A percentile compares a stretch with the other conserved stretches of the same genome.
These are phyloP conservation scores for Tenodera sinensis DNA, from an alignment of 2,888 invertebrate genomes.

Conservation along the genomic window DNA sequence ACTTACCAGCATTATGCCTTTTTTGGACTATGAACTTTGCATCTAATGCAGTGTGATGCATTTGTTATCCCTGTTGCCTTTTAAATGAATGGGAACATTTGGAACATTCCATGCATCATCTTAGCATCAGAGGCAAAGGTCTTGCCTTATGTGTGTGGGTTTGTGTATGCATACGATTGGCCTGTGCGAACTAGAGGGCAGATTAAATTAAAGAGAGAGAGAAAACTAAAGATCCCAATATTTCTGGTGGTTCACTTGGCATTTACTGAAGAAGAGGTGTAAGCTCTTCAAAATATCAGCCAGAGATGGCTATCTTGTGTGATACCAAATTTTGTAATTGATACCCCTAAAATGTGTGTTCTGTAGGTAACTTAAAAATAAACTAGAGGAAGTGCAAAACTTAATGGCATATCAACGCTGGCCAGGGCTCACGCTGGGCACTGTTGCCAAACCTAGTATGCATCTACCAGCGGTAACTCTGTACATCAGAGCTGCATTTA, in stretches of 20 bases:
- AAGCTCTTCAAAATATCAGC: not conserved
- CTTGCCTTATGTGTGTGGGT: not conserved
- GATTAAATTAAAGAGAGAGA: not conserved
- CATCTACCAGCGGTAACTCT: no score
- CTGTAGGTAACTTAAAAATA: not conserved
- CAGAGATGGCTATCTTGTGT: no score
- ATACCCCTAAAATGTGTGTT: not conserved
- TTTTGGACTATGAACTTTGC: not conserved
- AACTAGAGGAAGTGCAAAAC: no score
- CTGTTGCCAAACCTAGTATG: no score
- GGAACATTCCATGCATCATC: not conserved
- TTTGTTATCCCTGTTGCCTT: not conserved
- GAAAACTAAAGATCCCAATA: not conserved
- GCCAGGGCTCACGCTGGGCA: no score
- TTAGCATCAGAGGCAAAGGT: not conserved
- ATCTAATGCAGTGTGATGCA: not conserved
- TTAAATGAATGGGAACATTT: not conserved
- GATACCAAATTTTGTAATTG: not conserved
- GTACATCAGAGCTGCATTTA: no score
- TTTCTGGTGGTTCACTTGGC: not conserved
- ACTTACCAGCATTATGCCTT: not conserved
- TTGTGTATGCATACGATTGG: not conserved
- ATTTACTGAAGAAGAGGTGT: not conserved
- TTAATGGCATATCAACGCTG: no score
- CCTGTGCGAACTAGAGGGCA: not conserved